Conservation (phyloP, 2,888 invertebrate species). For the Elegia similella region DNA sequence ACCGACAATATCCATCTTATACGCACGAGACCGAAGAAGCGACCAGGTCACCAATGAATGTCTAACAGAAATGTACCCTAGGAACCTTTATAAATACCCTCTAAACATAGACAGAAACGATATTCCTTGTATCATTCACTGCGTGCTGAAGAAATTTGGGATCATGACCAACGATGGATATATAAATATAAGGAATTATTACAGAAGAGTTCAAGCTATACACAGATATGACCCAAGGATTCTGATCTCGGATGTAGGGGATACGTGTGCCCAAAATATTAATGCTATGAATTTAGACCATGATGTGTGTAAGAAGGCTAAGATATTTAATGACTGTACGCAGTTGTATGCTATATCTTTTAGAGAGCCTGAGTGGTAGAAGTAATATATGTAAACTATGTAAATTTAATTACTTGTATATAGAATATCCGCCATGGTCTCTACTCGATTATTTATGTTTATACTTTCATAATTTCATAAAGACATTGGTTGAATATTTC, state of each 20-base stretch:
- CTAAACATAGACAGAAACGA: constrained; percentile 66
- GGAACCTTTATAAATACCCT: constrained; percentile 68
- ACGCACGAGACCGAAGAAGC: constrained; percentile 66
- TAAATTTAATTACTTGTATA: neutral
- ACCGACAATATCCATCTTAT: constrained; percentile 63
- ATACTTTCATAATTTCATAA: constrained; percentile 27
- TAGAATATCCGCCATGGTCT: neutral
- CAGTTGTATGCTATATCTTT: constrained; percentile 69
- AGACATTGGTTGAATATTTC: constrained; percentile 7
- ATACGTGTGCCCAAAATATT: constrained; percentile 71
- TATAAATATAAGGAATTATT: constrained; percentile 70
- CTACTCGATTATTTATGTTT: neutral
- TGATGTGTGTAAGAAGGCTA: constrained; percentile 73
- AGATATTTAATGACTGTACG: constrained; percentile 74
- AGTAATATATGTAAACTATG: neutral
- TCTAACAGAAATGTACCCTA: constrained; percentile 69
- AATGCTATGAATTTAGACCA: constrained; percentile 72
- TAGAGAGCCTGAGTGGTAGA: constrained; percentile 47
- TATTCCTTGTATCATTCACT: constrained; percentile 72
- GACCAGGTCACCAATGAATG: constrained; percentile 64
- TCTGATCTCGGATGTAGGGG: constrained; percentile 72
- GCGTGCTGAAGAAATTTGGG: constrained; percentile 72
- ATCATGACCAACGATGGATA: constrained; percentile 71
- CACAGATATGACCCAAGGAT: constrained; percentile 72
- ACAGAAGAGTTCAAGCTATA: constrained; percentile 66